Evolutionary conservation across 2,113 vertebrate genomes (phyloP).

Genomic region (Gymnocephalus cernua): DNA sequence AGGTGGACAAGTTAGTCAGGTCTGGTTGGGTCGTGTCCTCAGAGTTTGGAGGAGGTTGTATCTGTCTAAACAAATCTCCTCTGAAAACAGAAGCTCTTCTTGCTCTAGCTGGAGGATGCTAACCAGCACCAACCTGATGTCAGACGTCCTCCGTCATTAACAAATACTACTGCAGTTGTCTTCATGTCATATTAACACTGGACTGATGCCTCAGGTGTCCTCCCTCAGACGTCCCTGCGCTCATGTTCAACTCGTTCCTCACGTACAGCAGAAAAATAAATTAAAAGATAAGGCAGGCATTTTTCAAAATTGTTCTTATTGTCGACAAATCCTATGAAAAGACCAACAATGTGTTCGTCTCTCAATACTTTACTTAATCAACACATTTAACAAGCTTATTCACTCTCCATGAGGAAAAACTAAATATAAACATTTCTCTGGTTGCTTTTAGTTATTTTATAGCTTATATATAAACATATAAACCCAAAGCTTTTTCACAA

Average conservation of each 20-base stretch:
- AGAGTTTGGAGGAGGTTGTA: not conserved
- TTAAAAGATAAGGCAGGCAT: not conserved
- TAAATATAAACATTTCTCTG: not conserved
- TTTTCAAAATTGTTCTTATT: not conserved
- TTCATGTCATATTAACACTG: not conserved
- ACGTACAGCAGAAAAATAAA: not conserved
- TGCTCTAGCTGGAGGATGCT: slow-evolving; percentile 19
- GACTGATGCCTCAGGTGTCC: not conserved
- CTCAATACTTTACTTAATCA: not conserved
- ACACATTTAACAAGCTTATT: not conserved
- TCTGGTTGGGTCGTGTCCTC: not conserved
- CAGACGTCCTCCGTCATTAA: slow-evolving; percentile 7
- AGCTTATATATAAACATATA: slow-evolving; percentile 44
- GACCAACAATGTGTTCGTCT: not conserved
- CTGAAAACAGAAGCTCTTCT: not conserved
- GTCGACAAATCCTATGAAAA: not conserved
- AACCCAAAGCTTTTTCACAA: slow-evolving; percentile 15
- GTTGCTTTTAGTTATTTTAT: slow-evolving; percentile 34
- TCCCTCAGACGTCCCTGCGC: not conserved
- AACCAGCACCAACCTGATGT: slow-evolving; percentile 54
- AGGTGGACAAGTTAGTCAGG: not conserved
- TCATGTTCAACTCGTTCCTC: not conserved
- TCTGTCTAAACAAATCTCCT: not conserved
- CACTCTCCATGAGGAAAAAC: slow-evolving; percentile 6
- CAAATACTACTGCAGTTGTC: slow-evolving; percentile 12